phyloP scores from a whole-genome alignment of 2,888 invertebrate genomes.

The Megaustenia siamemsis region DNA sequence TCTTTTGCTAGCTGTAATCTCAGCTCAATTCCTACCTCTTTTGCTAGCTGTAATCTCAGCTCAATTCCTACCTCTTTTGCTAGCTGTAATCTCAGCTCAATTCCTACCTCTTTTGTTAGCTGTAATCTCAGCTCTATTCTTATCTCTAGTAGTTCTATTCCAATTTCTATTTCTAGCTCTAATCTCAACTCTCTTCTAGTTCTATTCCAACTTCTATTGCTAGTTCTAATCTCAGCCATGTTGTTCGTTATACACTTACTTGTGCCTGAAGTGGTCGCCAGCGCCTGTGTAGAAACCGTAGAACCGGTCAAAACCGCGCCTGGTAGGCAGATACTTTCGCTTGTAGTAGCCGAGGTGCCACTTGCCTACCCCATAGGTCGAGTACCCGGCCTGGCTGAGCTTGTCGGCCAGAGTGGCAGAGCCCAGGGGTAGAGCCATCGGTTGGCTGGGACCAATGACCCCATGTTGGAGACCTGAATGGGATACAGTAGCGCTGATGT shows the following conservation, averaged over 20 bases:
- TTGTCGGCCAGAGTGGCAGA: constrained; percentile 67
- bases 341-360: constrained; percentile 81
- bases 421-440: constrained; percentile 65
- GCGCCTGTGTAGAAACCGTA: constrained; percentile 78
- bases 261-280: constrained; percentile 76
- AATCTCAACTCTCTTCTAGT: too few relatives aligned
- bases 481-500: too few relatives aligned
- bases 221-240: too few relatives aligned
- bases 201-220: not conserved
- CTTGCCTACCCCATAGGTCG: constrained; percentile 70
- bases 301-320: constrained; percentile 80
- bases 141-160: not conserved
- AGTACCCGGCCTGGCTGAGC: constrained; percentile 64
- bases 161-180: not conserved
- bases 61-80: too few relatives aligned
- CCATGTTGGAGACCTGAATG: constrained; percentile 64
- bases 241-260: too few relatives aligned
- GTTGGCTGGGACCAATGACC: constrained; percentile 65
- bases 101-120: too few relatives aligned
- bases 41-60: too few relatives aligned
- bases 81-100: too few relatives aligned
- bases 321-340: constrained; percentile 77
- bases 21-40: too few relatives aligned
- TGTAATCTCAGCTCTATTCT: too few relatives aligned
- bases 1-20: too few relatives aligned